Percentiles rank a stretch among this genome's conserved stretches.
Evolutionary conservation across 2,113 vertebrate genomes (phyloP).

Genomic region (Phylloscopus whistleri): DNA sequence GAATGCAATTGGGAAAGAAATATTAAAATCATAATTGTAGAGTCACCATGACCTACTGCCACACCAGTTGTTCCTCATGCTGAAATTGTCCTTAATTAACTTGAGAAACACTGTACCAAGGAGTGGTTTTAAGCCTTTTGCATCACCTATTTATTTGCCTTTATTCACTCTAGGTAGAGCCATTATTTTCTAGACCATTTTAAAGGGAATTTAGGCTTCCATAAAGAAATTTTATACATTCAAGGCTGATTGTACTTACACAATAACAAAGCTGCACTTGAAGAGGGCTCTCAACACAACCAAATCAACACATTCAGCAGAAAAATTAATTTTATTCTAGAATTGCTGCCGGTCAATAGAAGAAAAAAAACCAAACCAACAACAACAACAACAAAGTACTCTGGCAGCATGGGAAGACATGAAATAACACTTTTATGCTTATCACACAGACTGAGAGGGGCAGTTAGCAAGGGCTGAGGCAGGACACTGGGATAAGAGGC

Average conservation of each 20-base stretch:
- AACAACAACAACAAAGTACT: neutral
- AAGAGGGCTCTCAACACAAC: neutral
- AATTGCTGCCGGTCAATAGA: neutral
- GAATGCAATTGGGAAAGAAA: neutral
- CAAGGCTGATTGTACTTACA: neutral
- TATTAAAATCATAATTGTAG: rapidly evolving
- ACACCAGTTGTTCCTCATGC: neutral
- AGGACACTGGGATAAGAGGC: neutral
- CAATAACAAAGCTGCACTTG: neutral
- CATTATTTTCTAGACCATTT: neutral
- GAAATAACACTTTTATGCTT: neutral
- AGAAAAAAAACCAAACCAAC: neutral
- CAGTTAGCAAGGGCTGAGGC: neutral
- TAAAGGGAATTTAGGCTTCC: neutral
- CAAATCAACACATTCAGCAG: neutral
- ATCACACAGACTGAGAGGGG: neutral
- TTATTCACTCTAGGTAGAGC: neutral
- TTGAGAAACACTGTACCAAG: neutral
- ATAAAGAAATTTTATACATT: neutral
- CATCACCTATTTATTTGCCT: neutral
- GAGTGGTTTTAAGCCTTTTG: neutral
- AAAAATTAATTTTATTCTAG: neutral
- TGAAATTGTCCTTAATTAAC: neutral
- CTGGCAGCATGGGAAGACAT: neutral
- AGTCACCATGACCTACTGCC: neutral